Percentiles rank a stretch among this genome's conserved stretches.
phyloP scores from a whole-genome alignment of 2,113 vertebrate species.

The Protobothrops mucrosquamatus region DNA sequence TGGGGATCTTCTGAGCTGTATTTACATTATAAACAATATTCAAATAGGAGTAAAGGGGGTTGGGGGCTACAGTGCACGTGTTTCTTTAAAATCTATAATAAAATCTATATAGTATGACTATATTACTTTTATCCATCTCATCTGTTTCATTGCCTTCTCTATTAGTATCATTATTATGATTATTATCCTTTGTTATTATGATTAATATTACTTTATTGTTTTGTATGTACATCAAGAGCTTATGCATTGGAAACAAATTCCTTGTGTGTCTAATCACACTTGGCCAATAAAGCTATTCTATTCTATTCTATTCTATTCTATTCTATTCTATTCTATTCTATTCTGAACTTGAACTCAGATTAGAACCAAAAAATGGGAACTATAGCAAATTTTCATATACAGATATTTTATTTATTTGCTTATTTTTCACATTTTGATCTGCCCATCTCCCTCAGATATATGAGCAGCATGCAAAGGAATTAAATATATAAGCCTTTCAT shows the following conservation, averaged over 20 bases:
- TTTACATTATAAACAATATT: background rate
- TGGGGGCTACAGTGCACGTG: background rate
- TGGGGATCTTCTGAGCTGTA: background rate
- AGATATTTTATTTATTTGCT: background rate
- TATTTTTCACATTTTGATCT: background rate
- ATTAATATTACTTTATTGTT: background rate
- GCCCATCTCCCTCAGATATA: background rate
- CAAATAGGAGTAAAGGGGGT: background rate
- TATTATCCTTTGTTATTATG: background rate
- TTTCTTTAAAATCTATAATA: background rate
- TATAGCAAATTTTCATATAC: background rate
- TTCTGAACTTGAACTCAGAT: background rate
- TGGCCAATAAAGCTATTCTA: background rate
- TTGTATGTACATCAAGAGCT: background rate
- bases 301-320: background rate
- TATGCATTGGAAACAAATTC: background rate
- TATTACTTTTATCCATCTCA: background rate
- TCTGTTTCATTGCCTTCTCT: background rate
- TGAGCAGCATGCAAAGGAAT: constrained; percentile 6
- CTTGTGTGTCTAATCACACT: no score
- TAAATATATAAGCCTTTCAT: background rate
- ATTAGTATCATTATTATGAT: background rate
- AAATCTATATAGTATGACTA: background rate
- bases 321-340: background rate
- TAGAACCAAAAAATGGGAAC: background rate